Percentiles rank a stretch among this genome's conserved stretches.
Evolutionary conservation across 2,113 vertebrate genomes (phyloP).

Genomic region (Felis chaus): DNA sequence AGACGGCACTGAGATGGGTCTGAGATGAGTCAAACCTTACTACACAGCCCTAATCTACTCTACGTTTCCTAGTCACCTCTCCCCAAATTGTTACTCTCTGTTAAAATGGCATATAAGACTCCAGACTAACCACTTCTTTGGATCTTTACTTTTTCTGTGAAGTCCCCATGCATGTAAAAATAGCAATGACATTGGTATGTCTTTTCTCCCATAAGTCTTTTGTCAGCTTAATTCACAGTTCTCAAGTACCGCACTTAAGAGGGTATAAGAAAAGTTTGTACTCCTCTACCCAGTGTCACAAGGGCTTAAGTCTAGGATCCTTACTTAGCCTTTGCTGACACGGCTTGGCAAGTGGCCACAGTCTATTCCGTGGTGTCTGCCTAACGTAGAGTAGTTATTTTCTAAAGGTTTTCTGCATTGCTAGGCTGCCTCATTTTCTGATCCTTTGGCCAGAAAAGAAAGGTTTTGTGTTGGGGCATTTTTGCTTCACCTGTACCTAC

Average conservation of each 20-base stretch:
- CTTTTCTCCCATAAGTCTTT: background rate
- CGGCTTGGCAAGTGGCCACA: fast-evolving
- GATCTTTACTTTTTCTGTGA: background rate
- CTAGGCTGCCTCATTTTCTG: background rate
- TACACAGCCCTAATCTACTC: too few species aligned
- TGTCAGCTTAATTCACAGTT: background rate
- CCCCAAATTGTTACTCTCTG: background rate
- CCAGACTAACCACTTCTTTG: background rate
- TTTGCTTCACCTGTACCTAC: background rate
- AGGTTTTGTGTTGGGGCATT: background rate
- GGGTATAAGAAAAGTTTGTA: background rate
- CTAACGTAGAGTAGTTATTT: background rate
- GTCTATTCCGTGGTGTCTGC: background rate
- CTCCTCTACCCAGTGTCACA: background rate
- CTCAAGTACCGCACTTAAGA: background rate
- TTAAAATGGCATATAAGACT: background rate
- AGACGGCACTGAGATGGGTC: background rate
- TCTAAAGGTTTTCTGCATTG: background rate
- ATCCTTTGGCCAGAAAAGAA: background rate
- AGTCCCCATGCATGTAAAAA: background rate
- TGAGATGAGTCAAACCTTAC: background rate
- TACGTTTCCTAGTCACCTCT: background rate
- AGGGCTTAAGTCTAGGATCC: background rate
- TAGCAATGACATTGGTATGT: fast-evolving
- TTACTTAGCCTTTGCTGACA: background rate